A percentile compares a stretch with the other conserved stretches of the same genome.
These are phyloP conservation scores for Pseudois nayaur DNA, from an alignment of 2,113 vertebrate species.

Conservation along the genomic window DNA sequence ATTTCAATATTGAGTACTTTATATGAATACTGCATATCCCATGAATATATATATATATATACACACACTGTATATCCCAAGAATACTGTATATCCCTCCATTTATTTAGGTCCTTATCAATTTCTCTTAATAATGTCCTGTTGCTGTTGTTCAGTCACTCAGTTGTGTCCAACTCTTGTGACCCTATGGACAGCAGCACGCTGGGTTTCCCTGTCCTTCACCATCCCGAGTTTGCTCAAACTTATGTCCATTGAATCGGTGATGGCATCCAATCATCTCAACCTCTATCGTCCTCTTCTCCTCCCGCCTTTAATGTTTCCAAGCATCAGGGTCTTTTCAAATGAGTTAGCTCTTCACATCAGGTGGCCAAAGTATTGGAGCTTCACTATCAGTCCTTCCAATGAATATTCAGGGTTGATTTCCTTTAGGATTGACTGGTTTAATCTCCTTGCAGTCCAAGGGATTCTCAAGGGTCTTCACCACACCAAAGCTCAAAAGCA, in stretches of 20 bases:
- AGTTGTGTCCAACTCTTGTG: not conserved
- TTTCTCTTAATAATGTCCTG: not conserved
- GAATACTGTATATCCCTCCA: not conserved
- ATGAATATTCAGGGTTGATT: not conserved
- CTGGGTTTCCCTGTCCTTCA: not conserved
- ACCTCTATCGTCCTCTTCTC: not conserved
- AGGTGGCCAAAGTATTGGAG: not conserved
- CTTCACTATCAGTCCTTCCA: not conserved
- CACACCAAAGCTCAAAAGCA: not conserved
- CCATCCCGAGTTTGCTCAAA: not conserved
- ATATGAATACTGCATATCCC: not conserved
- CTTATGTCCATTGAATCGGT: rapidly evolving
- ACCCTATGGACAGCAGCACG: not conserved
- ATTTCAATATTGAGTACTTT: not conserved
- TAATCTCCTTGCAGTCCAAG: not conserved
- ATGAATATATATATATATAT: not conserved
- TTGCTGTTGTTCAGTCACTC: not conserved
- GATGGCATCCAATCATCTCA: not conserved
- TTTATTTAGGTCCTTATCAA: not conserved
- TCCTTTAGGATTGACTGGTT: not conserved
- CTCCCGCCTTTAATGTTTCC: not conserved
- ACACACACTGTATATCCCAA: not conserved
- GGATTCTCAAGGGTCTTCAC: not conserved
- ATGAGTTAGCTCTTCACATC: not conserved
- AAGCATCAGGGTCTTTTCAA: not conserved